Conservation (phyloP, 2,113 vertebrate genomes). For the Rousettus leschenaultii region DNA sequence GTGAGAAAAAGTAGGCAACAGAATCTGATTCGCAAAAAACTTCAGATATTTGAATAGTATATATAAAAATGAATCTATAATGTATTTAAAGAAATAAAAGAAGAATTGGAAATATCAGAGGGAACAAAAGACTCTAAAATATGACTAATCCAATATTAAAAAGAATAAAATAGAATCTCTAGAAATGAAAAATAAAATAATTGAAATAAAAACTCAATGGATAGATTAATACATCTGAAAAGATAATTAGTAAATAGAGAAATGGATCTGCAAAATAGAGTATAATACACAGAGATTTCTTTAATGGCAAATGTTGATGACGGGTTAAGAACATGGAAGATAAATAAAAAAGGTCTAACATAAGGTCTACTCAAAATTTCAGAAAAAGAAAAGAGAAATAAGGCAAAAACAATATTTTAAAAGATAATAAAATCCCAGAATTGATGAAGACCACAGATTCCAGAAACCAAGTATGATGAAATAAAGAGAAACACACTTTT, state of each 20-base stretch:
- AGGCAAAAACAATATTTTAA: neutral
- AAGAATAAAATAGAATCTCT: conserved; percentile 19
- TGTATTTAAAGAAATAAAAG: neutral
- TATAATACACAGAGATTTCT: neutral
- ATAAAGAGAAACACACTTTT: neutral
- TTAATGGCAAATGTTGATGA: neutral
- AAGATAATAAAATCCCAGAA: neutral
- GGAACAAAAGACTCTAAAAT: neutral
- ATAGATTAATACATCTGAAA: neutral
- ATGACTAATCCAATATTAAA: neutral
- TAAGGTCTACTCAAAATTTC: neutral
- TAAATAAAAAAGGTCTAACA: neutral
- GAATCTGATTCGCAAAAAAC: neutral
- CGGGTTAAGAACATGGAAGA: neutral
- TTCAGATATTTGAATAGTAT: neutral
- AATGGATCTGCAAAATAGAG: neutral
- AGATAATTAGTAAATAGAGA: neutral
- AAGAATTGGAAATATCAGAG: neutral
- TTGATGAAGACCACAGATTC: neutral
- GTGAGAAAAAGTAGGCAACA: neutral
- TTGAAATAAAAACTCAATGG: neutral
- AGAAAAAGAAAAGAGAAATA: neutral
- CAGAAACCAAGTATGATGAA: neutral
- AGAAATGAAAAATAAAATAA: conserved; percentile 22
- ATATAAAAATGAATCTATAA: neutral